These are phyloP conservation scores for Oryzaephilus surinamensis DNA, from an alignment of 1,140 invertebrate species.

Conservation along the genomic window DNA sequence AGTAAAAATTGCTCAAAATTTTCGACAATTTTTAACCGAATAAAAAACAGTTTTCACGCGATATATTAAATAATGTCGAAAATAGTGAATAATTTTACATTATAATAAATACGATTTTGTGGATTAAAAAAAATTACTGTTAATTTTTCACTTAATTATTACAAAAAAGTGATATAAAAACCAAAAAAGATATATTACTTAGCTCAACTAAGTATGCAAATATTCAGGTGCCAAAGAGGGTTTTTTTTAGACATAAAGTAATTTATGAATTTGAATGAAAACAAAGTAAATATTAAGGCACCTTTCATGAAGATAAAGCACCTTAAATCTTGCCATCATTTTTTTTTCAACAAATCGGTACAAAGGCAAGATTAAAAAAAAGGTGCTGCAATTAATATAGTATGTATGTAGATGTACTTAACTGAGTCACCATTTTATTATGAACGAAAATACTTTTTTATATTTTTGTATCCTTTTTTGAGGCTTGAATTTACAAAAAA, in stretches of 20 bases:
- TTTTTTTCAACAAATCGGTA: conserved; percentile 1
- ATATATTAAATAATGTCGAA: conserved; percentile 2
- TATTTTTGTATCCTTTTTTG: too few relatives aligned
- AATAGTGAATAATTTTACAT: conserved; percentile 7
- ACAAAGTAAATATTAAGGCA: conserved; percentile 8
- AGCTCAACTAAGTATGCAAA: conserved; percentile 3
- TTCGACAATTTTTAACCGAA: conserved; percentile 6
- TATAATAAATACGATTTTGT: too few relatives aligned
- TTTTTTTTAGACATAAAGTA: conserved; percentile 4
- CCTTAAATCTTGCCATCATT: background rate
- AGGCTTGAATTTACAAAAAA: too few relatives aligned
- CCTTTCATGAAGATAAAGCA: conserved; percentile 3
- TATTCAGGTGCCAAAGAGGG: conserved; percentile 8
- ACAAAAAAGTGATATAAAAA: conserved; percentile 7
- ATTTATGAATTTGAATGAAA: conserved; percentile 3
- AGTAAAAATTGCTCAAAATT: conserved; percentile 7
- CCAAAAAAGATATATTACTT: conserved; percentile 2
- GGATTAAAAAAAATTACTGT: too few relatives aligned
- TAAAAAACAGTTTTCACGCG: conserved; percentile 1
- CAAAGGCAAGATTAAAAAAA: background rate
- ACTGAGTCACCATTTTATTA: too few relatives aligned
- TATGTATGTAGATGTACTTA: conserved; percentile 4
- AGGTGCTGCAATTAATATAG: conserved; percentile 3
- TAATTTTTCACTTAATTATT: conserved; percentile 6
- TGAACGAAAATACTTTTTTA: too few relatives aligned